Evolutionary conservation across 64 coral and sea anemone species (phyloP), one percentile per base, ranked within the genome.

Genomic region (Montipora cactus): DNA sequence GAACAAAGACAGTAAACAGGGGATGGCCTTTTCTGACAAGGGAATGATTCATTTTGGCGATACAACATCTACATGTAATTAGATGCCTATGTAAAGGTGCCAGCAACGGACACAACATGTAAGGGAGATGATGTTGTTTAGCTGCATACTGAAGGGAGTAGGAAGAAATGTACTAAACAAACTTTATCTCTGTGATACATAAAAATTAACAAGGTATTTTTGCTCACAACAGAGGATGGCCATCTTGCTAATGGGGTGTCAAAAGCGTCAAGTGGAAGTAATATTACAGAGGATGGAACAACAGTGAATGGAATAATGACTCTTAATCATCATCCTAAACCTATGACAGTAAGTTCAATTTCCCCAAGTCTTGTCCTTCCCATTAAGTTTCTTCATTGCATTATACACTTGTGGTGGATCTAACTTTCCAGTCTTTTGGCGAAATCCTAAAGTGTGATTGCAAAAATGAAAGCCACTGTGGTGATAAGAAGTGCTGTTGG

Each of bases 261-360:
- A 5, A 89, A 76, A 45, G 47, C 15, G 3, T 62, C 87, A 21
- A 18, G 11, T 75, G 95, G 71, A 28, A 78, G 48, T 81, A 88
- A 91, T 19, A 94, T 51, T 79, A 76, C 57, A 69, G 92, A 88
- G 55, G 89, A 94, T 22, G 74, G 83, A 52, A 59, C 69, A 67
- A 88, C 47, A 3, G 75, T 74, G 46, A 90, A 83, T 78, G 89
- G 81, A 16, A 58, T 97, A 19, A 48, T 89, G 67, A 88, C 92
- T 25, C 52, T 94, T 1, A 84, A 84, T 78, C 88, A 87, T 75
- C 95, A 97, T 48, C 95, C 95, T 22, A 90, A 79, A 21, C 95
- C 95, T 5, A 81, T 97, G 89, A 89, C 89, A 10, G 89, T 94
- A 73, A 87, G 93, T 16, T 5, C 2, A 49, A 19, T 48, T 9